Conservation (phyloP, 2,888 invertebrate genomes). For the Loripinus fragilis region DNA sequence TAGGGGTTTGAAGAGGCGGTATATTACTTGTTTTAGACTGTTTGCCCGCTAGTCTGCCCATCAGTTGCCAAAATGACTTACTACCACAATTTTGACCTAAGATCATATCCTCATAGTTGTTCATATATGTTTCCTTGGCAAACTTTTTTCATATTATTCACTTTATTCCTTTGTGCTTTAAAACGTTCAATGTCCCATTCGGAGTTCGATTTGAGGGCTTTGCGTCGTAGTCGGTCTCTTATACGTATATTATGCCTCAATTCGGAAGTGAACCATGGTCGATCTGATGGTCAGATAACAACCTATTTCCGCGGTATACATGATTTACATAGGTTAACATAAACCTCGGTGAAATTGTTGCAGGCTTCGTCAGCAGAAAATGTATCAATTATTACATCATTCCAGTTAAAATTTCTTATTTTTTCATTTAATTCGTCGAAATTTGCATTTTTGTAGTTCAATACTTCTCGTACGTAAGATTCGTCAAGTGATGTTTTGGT, state of each 20-base stretch:
- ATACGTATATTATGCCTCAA: neutral
- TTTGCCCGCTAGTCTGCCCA: neutral
- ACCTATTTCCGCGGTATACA: neutral
- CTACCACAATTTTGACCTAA: neutral
- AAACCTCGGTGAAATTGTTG: neutral
- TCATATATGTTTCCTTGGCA: constrained; percentile 1
- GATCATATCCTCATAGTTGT: neutral
- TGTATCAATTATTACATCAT: neutral
- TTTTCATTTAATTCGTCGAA: neutral
- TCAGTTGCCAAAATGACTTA: neutral
- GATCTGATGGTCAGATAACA: neutral
- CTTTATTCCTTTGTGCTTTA: neutral
- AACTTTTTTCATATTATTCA: constrained; percentile 11
- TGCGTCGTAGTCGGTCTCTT: neutral
- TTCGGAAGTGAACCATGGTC: constrained; percentile 6
- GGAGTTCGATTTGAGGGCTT: neutral
- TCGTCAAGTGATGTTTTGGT: neutral
- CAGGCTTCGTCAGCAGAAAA: neutral
- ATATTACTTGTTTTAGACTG: neutral
- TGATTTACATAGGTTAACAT: neutral
- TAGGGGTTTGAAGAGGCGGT: neutral
- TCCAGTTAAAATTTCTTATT: neutral
- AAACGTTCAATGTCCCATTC: neutral
- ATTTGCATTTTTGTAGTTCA: constrained; percentile 6
- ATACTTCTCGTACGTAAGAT: neutral